Evolutionary conservation across 2,888 invertebrate species (phyloP).

Genomic region (Tigriopus californicus): DNA sequence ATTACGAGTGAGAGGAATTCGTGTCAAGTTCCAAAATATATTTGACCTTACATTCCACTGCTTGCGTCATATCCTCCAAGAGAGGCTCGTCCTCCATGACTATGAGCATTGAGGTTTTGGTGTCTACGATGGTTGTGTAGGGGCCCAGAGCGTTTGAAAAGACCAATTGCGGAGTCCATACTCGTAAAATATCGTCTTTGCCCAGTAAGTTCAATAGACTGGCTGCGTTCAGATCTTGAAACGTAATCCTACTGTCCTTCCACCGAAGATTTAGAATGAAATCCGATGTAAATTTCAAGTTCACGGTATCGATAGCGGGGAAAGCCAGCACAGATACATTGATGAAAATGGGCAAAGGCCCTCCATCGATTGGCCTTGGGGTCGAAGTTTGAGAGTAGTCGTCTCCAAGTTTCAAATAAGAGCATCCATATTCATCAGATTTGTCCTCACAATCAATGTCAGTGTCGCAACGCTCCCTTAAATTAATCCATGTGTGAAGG

Average conservation of each 20-base stretch:
- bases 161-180: slow-evolving; percentile 13
- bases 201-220: not conserved
- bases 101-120: not conserved
- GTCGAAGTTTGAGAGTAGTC: not conserved
- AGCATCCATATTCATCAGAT: slow-evolving; percentile 11
- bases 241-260: slow-evolving; percentile 3
- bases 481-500: not conserved
- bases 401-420: not conserved
- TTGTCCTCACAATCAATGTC: slow-evolving; percentile 2
- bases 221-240: not conserved
- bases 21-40: not conserved
- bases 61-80: not conserved
- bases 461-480: not conserved
- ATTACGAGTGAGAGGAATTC: too few relatives aligned
- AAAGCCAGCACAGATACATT: slow-evolving; percentile 9
- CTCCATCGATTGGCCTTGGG: not conserved
- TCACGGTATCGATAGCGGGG: not conserved
- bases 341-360: not conserved
- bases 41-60: not conserved
- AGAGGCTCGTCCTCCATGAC: not conserved
- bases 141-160: slow-evolving; percentile 15
- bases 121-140: slow-evolving; percentile 8
- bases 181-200: not conserved
- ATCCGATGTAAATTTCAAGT: slow-evolving; percentile 9
- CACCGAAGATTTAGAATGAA: slow-evolving; percentile 7